These are phyloP conservation scores for Drosophila orena DNA, from an alignment of 1,140 invertebrate species.

Conservation along the genomic window DNA sequence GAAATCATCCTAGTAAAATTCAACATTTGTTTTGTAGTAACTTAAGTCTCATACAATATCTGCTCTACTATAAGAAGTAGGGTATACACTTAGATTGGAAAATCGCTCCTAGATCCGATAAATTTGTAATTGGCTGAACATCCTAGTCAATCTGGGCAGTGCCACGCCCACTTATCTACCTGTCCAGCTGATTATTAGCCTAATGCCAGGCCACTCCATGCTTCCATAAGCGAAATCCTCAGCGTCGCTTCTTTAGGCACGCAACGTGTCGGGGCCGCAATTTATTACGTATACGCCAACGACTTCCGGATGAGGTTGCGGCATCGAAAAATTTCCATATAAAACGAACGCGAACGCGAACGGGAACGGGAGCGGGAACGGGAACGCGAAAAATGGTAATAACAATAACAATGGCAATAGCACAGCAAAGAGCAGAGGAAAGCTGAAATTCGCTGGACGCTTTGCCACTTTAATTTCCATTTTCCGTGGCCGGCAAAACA, in stretches of 20 bases:
- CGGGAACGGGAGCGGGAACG: too few species aligned
- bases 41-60: background rate
- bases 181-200: constrained; percentile 34
- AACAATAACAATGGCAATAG: constrained; percentile 33
- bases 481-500: constrained; percentile 73
- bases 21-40: too few species aligned
- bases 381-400: constrained; percentile 14
- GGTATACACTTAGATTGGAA: too few species aligned
- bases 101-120: constrained; percentile 8
- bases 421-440: background rate
- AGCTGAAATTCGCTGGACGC: constrained; percentile 55
- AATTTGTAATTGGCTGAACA: constrained; percentile 31
- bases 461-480: constrained; percentile 77
- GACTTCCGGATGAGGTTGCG: constrained; percentile 67
- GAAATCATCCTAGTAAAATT: too few species aligned
- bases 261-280: constrained; percentile 60
- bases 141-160: constrained; percentile 26
- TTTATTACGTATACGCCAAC: constrained; percentile 80
- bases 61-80: too few species aligned
- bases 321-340: constrained; percentile 55
- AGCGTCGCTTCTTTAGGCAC: constrained; percentile 50
- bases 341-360: constrained; percentile 19
- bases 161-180: constrained; percentile 29
- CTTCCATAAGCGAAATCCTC: constrained; percentile 3
- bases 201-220: constrained; percentile 12